These are phyloP conservation scores for Cichlasoma orientale DNA, from an alignment of 2,797 vertebrate species.

Conservation along the genomic window DNA sequence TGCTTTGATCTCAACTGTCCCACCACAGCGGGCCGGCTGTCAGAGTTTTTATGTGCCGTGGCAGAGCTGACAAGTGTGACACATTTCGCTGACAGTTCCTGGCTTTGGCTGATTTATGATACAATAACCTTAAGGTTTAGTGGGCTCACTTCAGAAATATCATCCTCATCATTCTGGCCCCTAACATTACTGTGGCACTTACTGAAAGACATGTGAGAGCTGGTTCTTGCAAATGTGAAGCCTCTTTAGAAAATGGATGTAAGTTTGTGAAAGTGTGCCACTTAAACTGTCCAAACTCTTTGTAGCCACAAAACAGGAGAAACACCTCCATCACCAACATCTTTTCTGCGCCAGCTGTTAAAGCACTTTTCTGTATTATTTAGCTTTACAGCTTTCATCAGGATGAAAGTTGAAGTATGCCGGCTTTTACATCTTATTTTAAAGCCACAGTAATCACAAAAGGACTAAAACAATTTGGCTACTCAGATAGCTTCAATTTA, in stretches of 20 bases:
- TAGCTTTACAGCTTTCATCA: neutral
- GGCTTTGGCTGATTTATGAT: constrained; percentile 50
- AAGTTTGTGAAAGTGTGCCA: constrained; percentile 5
- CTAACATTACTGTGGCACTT: constrained; percentile 28
- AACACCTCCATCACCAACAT: neutral
- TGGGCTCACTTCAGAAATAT: constrained; percentile 47
- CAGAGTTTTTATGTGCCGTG: constrained; percentile 46
- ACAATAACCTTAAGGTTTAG: constrained; percentile 56
- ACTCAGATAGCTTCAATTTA: constrained; percentile 9
- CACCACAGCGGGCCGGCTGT: constrained; percentile 46
- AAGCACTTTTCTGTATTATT: neutral
- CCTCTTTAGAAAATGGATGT: constrained; percentile 6
- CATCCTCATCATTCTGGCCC: constrained; percentile 23
- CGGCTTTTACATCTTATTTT: constrained; percentile 18
- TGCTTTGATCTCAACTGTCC: constrained; percentile 51
- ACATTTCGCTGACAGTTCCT: constrained; percentile 54
- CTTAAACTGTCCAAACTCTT: constrained; percentile 14
- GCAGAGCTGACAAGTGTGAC: constrained; percentile 62
- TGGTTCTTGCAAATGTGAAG: constrained; percentile 15
- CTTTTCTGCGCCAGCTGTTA: neutral
- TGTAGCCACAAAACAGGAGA: neutral
- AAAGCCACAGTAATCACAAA: constrained; percentile 20
- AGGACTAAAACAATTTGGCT: constrained; percentile 6
- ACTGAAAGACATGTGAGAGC: constrained; percentile 8
- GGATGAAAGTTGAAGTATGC: constrained; percentile 2